Conservation (phyloP, 1,140 invertebrate genomes). For the Papilio aristodemus region DNA sequence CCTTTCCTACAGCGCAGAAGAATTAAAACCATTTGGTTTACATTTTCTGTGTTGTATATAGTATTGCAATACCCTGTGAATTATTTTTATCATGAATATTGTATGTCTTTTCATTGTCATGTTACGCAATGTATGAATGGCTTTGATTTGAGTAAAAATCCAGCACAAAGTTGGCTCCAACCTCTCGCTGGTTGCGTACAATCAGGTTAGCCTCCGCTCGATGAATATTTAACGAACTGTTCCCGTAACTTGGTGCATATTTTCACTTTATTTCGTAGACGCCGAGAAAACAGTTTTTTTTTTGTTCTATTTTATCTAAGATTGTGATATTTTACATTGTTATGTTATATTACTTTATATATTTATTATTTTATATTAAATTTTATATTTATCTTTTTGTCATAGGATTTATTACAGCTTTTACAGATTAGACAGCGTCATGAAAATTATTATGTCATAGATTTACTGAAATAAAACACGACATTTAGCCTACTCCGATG, state of each 20-base stretch:
- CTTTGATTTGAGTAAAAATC: conserved; percentile 18
- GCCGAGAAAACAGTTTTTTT: conserved; percentile 8
- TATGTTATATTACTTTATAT: too few relatives aligned
- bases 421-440: too few relatives aligned
- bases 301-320: not conserved
- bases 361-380: too few relatives aligned
- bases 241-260: conserved; percentile 19
- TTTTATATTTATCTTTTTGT: too few relatives aligned
- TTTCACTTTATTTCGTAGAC: conserved; percentile 21
- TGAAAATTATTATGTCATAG: too few relatives aligned
- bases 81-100: not conserved
- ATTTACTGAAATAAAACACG: too few relatives aligned
- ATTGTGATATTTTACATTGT: not conserved
- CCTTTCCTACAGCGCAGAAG: conserved; percentile 10
- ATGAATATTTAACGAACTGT: conserved; percentile 24
- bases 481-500: too few relatives aligned
- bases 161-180: conserved; percentile 7
- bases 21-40: not conserved
- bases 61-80: too few relatives aligned
- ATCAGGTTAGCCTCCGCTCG: conserved; percentile 12
- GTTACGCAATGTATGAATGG: conserved; percentile 7
- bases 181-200: conserved; percentile 8
- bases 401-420: too few relatives aligned
- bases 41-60: not conserved
- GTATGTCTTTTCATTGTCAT: not conserved